Conservation (phyloP, 2,888 invertebrate species). For the Amphipyra berbera region DNA sequence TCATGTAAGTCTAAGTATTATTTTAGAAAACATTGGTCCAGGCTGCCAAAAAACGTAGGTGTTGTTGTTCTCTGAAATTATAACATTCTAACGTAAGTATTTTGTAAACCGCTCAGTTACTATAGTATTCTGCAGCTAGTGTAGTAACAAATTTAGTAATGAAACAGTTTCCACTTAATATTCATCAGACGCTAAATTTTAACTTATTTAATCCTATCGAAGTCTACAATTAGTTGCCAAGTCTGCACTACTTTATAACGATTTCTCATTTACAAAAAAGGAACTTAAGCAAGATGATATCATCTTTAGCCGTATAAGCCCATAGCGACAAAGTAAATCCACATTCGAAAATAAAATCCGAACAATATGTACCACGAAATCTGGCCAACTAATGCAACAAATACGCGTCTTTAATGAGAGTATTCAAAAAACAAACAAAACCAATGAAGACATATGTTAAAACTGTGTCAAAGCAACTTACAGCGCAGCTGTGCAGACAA, state of each 20-base stretch:
- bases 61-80: neutral
- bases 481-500: constrained; percentile 68
- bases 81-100: neutral
- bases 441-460: constrained; percentile 59
- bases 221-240: neutral
- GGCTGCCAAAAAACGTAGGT: neutral
- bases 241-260: neutral
- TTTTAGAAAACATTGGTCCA: constrained; percentile 2
- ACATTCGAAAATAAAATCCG: constrained; percentile 29
- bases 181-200: neutral
- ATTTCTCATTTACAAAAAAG: constrained; percentile 9
- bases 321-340: constrained; percentile 26
- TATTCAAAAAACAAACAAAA: constrained; percentile 56
- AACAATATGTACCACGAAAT: constrained; percentile 32
- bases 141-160: neutral
- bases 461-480: constrained; percentile 66
- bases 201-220: no score
- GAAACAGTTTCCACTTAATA: neutral
- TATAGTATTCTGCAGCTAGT: no score
- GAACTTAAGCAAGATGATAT: constrained; percentile 34
- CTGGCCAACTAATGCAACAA: constrained; percentile 33
- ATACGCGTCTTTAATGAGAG: constrained; percentile 28
- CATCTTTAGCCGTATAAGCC: constrained; percentile 28
- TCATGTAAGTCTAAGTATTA: neutral
- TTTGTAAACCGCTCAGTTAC: no score